Base-by-base conservation (phyloP, 2,113 vertebrate genomes). In the Ailuropoda melanoleuca region DNA sequence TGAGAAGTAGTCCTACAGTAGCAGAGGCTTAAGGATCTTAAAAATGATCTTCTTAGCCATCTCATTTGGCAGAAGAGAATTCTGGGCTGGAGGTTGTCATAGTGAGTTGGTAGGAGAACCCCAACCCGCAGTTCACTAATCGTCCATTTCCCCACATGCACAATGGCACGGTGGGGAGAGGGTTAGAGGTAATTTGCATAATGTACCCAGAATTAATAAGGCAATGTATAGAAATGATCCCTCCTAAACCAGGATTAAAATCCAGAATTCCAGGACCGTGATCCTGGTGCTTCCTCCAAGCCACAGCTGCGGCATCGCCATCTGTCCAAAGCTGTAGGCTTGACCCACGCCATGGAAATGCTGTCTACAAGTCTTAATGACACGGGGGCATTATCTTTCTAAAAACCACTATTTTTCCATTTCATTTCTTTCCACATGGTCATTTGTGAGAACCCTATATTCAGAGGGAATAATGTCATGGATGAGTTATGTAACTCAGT, bases 401-500 rank as follows among this genome's bases (percentile, higher is more conserved):
- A 37, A 88, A 66, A 48, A 31, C 82, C 48, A 9, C 39, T 0
- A 3, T 55, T 85, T 75, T 70, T 2, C 48, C 66, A 8, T 70
- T 80, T 58, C 37, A 2, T 17, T 50, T 92, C 34, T 90, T 81
- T 82, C 55, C 26, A 18, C 62, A 13, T 1, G 7, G 24, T 81
- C 93, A 29, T 92, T 53, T 74, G 34, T 29, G 75, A 90, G 66
- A 84, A 37, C 21, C 29, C 56, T 58, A 13, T 15, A 11, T 77
- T 92, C 26, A 2, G 62, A 90, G 85, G 77, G 62, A 43, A 50
- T 19, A 53, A 29, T 18, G 81, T 70, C 75, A 11, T 6, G 1
- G 50, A 58, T 93, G 94, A 94, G 75, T 88, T 64, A 64, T 29
- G 9, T 39, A 60, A 80, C 80, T n/a, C 6, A 11, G 68, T 3